Evolutionary conservation across 2,888 invertebrate genomes (phyloP).

Genomic region (Phalangium opilio): DNA sequence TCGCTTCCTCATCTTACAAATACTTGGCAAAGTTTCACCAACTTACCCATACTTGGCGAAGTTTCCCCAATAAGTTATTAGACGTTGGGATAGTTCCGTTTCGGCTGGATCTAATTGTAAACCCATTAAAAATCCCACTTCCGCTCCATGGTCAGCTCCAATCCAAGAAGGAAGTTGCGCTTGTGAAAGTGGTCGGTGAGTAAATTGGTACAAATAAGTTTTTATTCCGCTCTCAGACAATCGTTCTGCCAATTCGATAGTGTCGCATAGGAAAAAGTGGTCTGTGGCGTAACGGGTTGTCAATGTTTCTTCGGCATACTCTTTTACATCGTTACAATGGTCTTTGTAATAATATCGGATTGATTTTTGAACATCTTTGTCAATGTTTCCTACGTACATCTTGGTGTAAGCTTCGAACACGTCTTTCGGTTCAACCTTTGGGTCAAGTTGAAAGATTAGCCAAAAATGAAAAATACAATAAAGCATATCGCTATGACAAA

Average conservation of each 20-base stretch:
- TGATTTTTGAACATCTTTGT: not conserved
- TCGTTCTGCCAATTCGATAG: conserved; percentile 10
- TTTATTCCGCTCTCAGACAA: conserved; percentile 7
- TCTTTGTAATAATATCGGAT: conserved; percentile 10
- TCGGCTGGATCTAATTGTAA: conserved; percentile 1
- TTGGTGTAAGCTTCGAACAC: not conserved
- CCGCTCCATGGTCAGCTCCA: conserved; percentile 14
- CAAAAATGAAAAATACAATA: no score
- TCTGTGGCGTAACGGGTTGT: conserved; percentile 10
- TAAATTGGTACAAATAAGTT: conserved; percentile 14
- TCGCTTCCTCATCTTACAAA: no score
- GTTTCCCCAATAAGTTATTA: no score
- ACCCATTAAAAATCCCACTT: conserved; percentile 15
- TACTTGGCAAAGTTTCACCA: no score
- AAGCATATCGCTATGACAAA: no score
- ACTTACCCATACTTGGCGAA: no score
- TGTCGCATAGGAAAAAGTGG: conserved; percentile 9
- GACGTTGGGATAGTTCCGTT: no score
- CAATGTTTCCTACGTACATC: not conserved
- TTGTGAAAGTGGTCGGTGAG: conserved; percentile 5
- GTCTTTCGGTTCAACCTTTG: no score
- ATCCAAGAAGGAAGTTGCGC: conserved; percentile 11
- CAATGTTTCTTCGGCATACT: conserved; percentile 6
- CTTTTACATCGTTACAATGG: conserved; percentile 2
- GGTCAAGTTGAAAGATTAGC: no score